Percentiles rank a stretch among this genome's conserved stretches.
These are phyloP conservation scores for Trilocha varians DNA, from an alignment of 2,888 invertebrate species.

Conservation along the genomic window DNA sequence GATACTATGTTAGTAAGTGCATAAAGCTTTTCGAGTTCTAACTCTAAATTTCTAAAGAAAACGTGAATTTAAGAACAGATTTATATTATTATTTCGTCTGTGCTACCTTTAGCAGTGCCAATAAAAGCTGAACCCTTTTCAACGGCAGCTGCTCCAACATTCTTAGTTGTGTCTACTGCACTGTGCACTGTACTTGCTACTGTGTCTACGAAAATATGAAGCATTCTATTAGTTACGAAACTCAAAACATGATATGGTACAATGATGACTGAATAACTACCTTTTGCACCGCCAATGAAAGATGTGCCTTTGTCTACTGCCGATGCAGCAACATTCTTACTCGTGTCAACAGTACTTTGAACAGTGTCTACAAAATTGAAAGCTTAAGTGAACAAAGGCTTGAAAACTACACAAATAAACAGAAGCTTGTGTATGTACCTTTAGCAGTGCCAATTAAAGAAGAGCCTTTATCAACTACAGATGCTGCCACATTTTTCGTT, in stretches of 20 bases:
- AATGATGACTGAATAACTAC: slow-evolving; percentile 6
- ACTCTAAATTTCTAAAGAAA: too few species aligned
- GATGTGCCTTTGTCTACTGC: slow-evolving; percentile 21
- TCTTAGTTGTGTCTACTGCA: slow-evolving; percentile 35
- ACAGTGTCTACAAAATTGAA: slow-evolving; percentile 13
- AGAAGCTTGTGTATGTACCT: slow-evolving; percentile 20
- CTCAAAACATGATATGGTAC: slow-evolving; percentile 20
- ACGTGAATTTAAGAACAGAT: too few species aligned
- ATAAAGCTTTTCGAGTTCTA: too few species aligned
- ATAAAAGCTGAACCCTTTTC: slow-evolving; percentile 30
- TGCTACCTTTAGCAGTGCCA: slow-evolving; percentile 25
- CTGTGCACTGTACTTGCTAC: slow-evolving; percentile 24
- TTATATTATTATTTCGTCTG: not conserved
- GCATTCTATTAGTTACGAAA: slow-evolving; percentile 31
- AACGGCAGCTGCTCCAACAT: slow-evolving; percentile 29
- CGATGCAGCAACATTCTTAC: slow-evolving; percentile 23
- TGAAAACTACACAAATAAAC: not conserved
- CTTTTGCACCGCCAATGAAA: slow-evolving; percentile 15
- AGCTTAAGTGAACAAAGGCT: not conserved
- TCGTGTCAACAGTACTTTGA: slow-evolving; percentile 18
- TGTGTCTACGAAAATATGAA: slow-evolving; percentile 27
- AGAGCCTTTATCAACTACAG: slow-evolving; percentile 25
- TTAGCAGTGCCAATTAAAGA: slow-evolving; percentile 30
- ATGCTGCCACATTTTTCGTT: slow-evolving; percentile 23
- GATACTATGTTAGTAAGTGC: too few species aligned